A percentile compares a stretch with the other conserved stretches of the same genome.
Evolutionary conservation across 2,888 invertebrate species (phyloP).

Genomic region (Rotaria socialis): DNA sequence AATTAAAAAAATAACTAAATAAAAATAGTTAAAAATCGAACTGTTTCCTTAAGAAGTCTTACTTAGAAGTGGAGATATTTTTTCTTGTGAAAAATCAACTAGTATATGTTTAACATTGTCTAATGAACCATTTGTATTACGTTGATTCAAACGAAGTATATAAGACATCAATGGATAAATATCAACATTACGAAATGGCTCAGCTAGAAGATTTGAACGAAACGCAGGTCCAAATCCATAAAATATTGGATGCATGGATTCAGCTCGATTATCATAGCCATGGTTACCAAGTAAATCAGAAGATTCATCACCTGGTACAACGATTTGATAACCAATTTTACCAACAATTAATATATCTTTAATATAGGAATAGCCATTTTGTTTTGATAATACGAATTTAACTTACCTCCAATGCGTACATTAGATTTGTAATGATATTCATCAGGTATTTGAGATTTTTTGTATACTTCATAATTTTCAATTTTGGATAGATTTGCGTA

Average conservation of each 20-base stretch:
- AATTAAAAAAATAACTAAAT: background rate
- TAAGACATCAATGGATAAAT: conserved; percentile 42
- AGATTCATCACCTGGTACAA: background rate
- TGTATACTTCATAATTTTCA: conserved; percentile 37
- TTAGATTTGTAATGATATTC: conserved; percentile 38
- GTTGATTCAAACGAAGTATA: conserved; percentile 24
- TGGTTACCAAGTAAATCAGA: background rate
- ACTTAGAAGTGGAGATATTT: background rate
- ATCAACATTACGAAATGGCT: conserved; percentile 39
- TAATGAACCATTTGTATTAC: conserved; percentile 38
- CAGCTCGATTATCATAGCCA: conserved; percentile 36
- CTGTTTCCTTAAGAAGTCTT: background rate
- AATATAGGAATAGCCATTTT: background rate
- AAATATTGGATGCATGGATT: conserved; percentile 38
- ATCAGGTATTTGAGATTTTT: conserved; percentile 42
- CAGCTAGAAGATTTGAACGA: background rate
- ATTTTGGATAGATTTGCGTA: conserved; percentile 5
- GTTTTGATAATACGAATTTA: too few species aligned
- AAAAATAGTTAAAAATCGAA: background rate
- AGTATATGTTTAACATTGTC: conserved; percentile 38
- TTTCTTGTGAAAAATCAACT: background rate
- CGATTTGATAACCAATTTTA: background rate
- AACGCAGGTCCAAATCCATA: conserved; percentile 36
- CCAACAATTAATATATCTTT: conserved; percentile 1
- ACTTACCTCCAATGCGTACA: conserved; percentile 37